phyloP scores from a whole-genome alignment of 2,797 vertebrate species.

The Schizopygopsis pylzovi region DNA sequence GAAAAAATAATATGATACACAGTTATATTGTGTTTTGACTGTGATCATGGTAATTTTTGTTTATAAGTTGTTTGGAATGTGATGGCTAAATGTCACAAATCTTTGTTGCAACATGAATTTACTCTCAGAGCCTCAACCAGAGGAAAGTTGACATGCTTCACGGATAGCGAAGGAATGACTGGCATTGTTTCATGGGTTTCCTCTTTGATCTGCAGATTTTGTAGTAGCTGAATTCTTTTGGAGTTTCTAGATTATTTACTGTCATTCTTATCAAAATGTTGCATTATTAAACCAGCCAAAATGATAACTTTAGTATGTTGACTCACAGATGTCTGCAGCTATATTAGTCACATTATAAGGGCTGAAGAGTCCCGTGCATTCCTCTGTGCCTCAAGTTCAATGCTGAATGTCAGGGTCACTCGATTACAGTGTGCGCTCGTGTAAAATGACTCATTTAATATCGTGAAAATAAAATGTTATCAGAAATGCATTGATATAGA shows the following conservation, averaged over 20 bases:
- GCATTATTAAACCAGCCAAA: background rate
- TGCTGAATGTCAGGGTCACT: conserved; percentile 67
- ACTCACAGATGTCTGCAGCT: background rate
- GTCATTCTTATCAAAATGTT: background rate
- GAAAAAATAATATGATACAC: background rate
- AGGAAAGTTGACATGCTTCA: conserved; percentile 44
- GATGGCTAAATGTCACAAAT: background rate
- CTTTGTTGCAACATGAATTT: conserved; percentile 40
- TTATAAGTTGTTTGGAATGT: conserved; percentile 38
- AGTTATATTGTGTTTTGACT: conserved; percentile 18
- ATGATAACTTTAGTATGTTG: background rate
- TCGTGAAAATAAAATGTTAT: conserved; percentile 58
- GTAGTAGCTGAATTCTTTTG: background rate
- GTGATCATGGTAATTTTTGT: conserved; percentile 22
- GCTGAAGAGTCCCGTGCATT: conserved; percentile 61
- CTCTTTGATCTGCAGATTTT: background rate
- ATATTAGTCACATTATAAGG: conserved; percentile 32
- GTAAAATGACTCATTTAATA: conserved; percentile 45
- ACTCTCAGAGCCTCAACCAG: conserved; percentile 38
- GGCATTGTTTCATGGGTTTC: conserved; percentile 38
- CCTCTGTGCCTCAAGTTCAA: conserved; percentile 67
- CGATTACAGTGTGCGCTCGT: conserved; percentile 61
- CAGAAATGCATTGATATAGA: conserved; percentile 34
- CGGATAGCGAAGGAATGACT: conserved; percentile 48
- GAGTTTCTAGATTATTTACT: conserved; percentile 33